Evolutionary conservation across 1,140 invertebrate species (phyloP).

Genomic region (Sminthurinus signatus): DNA sequence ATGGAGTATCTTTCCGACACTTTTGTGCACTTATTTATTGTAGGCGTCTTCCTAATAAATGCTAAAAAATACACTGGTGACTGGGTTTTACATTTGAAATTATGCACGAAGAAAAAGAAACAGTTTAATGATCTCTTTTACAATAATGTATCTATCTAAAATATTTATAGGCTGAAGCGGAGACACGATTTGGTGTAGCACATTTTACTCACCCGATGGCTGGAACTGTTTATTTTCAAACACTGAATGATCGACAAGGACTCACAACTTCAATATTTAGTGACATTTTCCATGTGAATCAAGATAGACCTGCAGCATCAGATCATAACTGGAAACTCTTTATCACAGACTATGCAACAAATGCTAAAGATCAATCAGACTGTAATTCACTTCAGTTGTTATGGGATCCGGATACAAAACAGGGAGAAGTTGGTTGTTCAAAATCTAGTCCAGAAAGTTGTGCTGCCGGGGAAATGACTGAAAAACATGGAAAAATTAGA

Average conservation of each 20-base stretch:
- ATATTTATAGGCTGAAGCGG: conserved; percentile 55
- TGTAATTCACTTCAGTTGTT: conserved; percentile 78
- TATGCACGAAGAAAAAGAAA: too few species aligned
- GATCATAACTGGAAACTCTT: conserved; percentile 83
- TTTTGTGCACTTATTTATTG: too few species aligned
- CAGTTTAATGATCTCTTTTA: too few species aligned
- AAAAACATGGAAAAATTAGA: conserved; percentile 61
- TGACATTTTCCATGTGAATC: conserved; percentile 49
- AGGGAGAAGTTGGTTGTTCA: conserved; percentile 49
- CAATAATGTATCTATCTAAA: too few species aligned
- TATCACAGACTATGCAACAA: conserved; percentile 77
- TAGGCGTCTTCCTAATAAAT: too few species aligned
- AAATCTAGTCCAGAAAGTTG: conserved; percentile 45
- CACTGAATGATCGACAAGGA: conserved; percentile 60
- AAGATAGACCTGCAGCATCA: conserved; percentile 46
- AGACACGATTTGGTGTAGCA: conserved; percentile 73
- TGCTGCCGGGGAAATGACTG: conserved; percentile 69
- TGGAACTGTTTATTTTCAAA: conserved; percentile 70
- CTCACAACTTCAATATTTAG: conserved; percentile 68
- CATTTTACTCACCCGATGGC: conserved; percentile 69
- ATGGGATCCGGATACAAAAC: conserved; percentile 71
- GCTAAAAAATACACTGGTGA: too few species aligned
- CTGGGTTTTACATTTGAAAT: too few species aligned
- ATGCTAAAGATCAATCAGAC: conserved; percentile 57
- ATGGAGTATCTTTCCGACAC: too few species aligned